These are phyloP conservation scores for Capra hircus DNA, from an alignment of 2,113 vertebrate genomes.

Conservation along the genomic window DNA sequence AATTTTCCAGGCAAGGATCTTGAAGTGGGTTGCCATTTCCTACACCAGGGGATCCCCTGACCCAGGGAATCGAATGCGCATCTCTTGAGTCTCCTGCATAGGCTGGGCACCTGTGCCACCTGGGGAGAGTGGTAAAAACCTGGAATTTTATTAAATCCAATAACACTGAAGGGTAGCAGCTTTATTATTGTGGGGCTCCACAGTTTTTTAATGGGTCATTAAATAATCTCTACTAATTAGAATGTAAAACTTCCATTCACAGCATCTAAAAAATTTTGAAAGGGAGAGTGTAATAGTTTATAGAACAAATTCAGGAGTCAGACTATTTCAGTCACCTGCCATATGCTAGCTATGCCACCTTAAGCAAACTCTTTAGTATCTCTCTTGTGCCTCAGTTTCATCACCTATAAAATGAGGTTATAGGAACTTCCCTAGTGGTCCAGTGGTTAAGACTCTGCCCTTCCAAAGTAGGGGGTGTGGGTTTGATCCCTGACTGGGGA, in stretches of 20 bases:
- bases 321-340: background rate
- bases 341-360: background rate
- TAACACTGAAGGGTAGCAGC: background rate
- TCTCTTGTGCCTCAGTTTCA: accelerated
- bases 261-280: background rate
- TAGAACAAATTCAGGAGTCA: background rate
- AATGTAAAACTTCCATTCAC: background rate
- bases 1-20: background rate
- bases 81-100: background rate
- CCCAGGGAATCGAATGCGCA: background rate
- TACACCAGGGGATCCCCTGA: background rate
- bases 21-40: background rate
- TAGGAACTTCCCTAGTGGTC: background rate
- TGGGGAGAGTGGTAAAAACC: background rate
- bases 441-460: background rate
- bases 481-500: background rate
- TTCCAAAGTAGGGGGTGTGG: background rate
- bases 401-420: background rate
- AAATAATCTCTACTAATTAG: background rate
- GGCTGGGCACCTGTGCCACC: background rate
- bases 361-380: background rate
- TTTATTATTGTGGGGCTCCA: background rate
- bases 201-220: background rate
- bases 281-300: background rate
- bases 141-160: background rate